Percentiles rank a stretch among this genome's conserved stretches.
phyloP scores from a whole-genome alignment of 1,140 invertebrate genomes.

The Colletes gigas region DNA sequence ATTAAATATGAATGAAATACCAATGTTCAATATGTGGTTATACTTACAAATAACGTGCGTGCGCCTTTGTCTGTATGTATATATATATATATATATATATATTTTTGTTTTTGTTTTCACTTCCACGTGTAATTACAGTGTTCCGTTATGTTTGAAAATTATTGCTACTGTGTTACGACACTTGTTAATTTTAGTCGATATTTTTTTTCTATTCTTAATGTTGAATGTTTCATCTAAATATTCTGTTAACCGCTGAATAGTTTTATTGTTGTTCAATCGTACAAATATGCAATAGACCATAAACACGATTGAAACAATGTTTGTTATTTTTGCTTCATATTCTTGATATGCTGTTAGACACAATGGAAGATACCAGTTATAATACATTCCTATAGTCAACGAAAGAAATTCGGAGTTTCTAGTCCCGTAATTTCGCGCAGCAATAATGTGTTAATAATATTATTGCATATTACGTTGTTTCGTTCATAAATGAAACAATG shows the following conservation, averaged over 20 bases:
- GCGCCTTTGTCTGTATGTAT: no score
- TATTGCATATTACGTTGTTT: neutral
- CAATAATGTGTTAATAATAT: slow-evolving; percentile 1
- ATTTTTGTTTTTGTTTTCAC: neutral
- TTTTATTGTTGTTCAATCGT: slow-evolving; percentile 34
- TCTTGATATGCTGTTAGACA: neutral
- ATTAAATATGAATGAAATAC: slow-evolving; percentile 20
- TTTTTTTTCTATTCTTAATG: slow-evolving; percentile 21
- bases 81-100: slow-evolving; percentile 5
- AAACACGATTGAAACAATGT: slow-evolving; percentile 8
- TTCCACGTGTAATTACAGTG: slow-evolving; percentile 24
- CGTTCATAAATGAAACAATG: slow-evolving; percentile 13
- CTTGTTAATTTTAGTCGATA: slow-evolving; percentile 37
- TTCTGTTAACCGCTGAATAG: slow-evolving; percentile 38
- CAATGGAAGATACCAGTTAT: neutral
- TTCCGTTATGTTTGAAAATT: slow-evolving; percentile 48
- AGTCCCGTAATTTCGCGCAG: slow-evolving; percentile 9
- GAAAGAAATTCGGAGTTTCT: slow-evolving; percentile 35
- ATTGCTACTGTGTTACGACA: slow-evolving; percentile 51
- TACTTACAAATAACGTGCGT: slow-evolving; percentile 21
- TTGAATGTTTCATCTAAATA: slow-evolving; percentile 26
- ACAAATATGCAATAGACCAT: neutral
- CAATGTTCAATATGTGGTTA: slow-evolving; percentile 30
- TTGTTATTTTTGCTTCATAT: slow-evolving; percentile 5
- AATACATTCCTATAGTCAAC: slow-evolving; percentile 1